phyloP scores from a whole-genome alignment of 1,140 invertebrate species.

The Berghia stephanieae region DNA sequence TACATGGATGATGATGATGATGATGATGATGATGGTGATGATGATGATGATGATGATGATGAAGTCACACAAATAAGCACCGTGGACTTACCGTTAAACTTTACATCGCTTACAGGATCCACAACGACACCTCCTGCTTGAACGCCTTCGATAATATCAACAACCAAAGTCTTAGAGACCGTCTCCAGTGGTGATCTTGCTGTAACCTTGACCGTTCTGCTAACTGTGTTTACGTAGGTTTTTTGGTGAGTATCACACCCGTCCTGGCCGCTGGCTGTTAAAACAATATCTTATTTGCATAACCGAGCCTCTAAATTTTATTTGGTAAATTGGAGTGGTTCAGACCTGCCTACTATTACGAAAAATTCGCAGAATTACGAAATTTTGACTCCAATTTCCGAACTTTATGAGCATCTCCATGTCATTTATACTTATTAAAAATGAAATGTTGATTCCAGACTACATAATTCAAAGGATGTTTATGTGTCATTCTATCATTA shows the following conservation, averaged over 20 bases:
- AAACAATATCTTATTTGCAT: no score
- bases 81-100: constrained; percentile 25
- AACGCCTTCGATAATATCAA: constrained; percentile 48
- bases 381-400: no score
- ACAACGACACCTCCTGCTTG: constrained; percentile 35
- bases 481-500: no score
- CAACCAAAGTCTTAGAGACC: constrained; percentile 33
- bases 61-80: background rate
- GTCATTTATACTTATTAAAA: no score
- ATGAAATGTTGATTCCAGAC: no score
- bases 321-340: no score
- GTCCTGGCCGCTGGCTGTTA: constrained; percentile 46
- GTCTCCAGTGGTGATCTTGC: constrained; percentile 44
- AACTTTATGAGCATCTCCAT: no score
- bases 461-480: no score
- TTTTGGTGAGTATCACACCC: constrained; percentile 40
- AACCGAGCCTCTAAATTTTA: no score
- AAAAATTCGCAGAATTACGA: no score
- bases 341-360: no score
- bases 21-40: constrained; percentile 5
- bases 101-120: background rate
- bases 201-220: constrained; percentile 44
- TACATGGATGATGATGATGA: background rate
- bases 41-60: constrained; percentile 9
- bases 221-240: constrained; percentile 41